Conservation (phyloP, 2,113 vertebrate genomes). For the Oryzias javanicus region DNA sequence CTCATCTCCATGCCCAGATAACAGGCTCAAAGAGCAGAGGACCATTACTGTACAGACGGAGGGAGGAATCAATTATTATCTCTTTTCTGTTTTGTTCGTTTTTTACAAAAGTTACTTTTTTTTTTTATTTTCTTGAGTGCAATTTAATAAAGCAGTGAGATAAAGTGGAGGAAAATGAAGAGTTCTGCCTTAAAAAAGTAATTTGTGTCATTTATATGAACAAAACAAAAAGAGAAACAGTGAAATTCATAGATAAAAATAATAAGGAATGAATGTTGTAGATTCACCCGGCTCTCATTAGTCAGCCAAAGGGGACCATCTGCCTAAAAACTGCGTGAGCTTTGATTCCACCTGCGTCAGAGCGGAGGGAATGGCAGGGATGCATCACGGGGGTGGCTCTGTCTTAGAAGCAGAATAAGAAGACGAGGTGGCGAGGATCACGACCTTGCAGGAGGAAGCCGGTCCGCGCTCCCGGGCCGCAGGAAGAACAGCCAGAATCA, state of each 20-base stretch:
- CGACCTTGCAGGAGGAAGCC: conserved; percentile 13
- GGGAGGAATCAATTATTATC: conserved; percentile 52
- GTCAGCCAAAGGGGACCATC: conserved; percentile 38
- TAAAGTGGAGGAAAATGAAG: conserved; percentile 13
- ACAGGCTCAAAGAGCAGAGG: conserved; percentile 62
- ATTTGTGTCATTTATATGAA: conserved; percentile 13
- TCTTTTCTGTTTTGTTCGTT: conserved; percentile 30
- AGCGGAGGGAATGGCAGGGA: conserved; percentile 2
- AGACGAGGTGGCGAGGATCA: conserved; percentile 12
- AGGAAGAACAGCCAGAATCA: conserved; percentile 31
- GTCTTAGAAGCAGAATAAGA: not conserved
- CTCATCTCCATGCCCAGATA: conserved; percentile 62
- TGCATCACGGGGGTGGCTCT: conserved; percentile 4
- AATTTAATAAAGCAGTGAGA: not conserved
- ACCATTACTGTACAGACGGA: conserved; percentile 69
- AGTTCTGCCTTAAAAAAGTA: conserved; percentile 5
- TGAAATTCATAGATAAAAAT: conserved; percentile 14
- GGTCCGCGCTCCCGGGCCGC: conserved; percentile 20
- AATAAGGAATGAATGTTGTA: conserved; percentile 2
- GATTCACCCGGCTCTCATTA: conserved; percentile 33
- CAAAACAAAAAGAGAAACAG: not conserved
- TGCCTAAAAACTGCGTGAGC: conserved; percentile 25
- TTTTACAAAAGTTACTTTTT: conserved; percentile 25
- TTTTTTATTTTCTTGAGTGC: not conserved
- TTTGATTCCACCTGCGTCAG: conserved; percentile 23